Percentiles rank a stretch among this genome's conserved stretches.
These are phyloP conservation scores for Daphoenositta chrysoptera DNA, from an alignment of 2,113 vertebrate species.

Conservation along the genomic window DNA sequence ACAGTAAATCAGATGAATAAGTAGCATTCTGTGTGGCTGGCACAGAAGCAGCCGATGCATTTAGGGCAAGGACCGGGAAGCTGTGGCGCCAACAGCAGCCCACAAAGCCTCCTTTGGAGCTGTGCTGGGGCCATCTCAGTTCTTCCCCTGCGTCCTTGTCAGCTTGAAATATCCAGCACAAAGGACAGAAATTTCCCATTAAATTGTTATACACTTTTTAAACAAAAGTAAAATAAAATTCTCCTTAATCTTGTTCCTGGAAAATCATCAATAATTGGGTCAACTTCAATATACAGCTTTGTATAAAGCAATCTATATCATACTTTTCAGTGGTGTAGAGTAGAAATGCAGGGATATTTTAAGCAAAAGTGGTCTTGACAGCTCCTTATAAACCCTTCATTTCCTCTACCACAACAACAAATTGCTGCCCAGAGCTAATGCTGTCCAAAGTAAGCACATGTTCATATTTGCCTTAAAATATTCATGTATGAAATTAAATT, in stretches of 20 bases:
- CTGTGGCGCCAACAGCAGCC: background rate
- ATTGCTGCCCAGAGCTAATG: slow-evolving; percentile 13
- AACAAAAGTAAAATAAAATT: background rate
- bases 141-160: background rate
- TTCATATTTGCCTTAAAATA: slow-evolving; percentile 36
- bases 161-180: background rate
- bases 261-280: background rate
- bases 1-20: slow-evolving; percentile 24
- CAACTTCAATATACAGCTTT: background rate
- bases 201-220: background rate
- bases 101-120: slow-evolving; percentile 33
- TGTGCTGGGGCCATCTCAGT: background rate
- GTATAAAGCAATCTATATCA: background rate
- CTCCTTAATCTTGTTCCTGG: background rate
- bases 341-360: background rate
- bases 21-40: background rate
- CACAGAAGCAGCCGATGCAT: background rate
- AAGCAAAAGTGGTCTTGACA: background rate
- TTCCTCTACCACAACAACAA: background rate
- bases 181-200: background rate
- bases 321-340: background rate
- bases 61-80: background rate
- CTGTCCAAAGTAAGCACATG: background rate
- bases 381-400: background rate
- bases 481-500: slow-evolving; percentile 39